Base-by-base conservation (phyloP, 2,113 vertebrate genomes). In the Nycticryphes semicollaris region DNA sequence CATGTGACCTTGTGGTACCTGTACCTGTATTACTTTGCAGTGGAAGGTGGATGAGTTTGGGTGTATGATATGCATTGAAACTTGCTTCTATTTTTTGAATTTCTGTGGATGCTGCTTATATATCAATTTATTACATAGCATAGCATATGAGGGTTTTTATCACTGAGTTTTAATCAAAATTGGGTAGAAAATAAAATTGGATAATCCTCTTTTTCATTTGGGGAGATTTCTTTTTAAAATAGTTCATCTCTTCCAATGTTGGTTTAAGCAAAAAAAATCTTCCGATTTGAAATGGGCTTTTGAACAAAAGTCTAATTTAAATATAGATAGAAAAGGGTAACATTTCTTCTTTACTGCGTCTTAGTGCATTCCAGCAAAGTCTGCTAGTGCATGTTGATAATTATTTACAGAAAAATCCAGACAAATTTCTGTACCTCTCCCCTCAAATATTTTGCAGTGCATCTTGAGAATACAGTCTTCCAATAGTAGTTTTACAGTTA, bases 251-350 rank as follows among this genome's bases (percentile, higher is more conserved):
- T 94, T 83, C 60, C 63, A 77, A 22, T 94, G 54, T 73, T 97
- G 87, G 47, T 77, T 97, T 96, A 96, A 91, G 76, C 45, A 91
- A 87, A 96, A 96, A 79, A 89, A 91, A 56, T n/a, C 17, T 6
- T 56, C 73, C 79, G n/a, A 41, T 84, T 63, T 90, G 89, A 93
- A 92, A 88, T 84, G 74, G 76, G 22, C 66, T 97, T 95, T 94
- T 94, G 89, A 93, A 92, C 84, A 86, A 93, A 94, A 28, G 39
- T 83, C 70, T 96, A 72, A 93, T 97, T 97, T 96, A 97, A 96
- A 98, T 95, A 81, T 86, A 95, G 84, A 97, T 96, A 78, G 95
- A 96, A 96, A 97, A 89, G 63, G 78, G 62, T 82, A 91, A 45
- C 19, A 53, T 91, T 90, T 95, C 95, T 93, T 94, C 83, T 75